phyloP scores from a whole-genome alignment of 2,888 invertebrate species.

The Eurois occulta region DNA sequence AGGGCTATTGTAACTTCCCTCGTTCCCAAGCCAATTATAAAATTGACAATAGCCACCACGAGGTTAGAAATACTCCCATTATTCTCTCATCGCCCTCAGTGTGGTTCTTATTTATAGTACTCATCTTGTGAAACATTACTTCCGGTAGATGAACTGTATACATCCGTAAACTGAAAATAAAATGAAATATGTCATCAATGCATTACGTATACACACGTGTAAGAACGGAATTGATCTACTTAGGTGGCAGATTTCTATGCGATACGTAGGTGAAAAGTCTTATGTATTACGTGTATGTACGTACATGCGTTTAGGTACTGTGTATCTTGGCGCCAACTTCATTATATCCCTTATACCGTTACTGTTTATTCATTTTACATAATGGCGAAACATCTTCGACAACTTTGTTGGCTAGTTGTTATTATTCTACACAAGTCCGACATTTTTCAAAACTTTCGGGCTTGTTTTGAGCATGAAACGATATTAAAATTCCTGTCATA shows the following conservation, averaged over 20 bases:
- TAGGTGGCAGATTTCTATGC: conserved; percentile 18
- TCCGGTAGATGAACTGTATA: not conserved
- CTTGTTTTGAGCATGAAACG: conserved; percentile 37
- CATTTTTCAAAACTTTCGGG: conserved; percentile 28
- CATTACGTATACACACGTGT: conserved; percentile 42
- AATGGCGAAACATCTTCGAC: conserved; percentile 23
- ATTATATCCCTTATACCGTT: conserved; percentile 12
- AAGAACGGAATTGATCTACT: conserved; percentile 32
- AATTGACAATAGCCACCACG: not conserved
- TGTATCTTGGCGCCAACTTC: conserved; percentile 21
- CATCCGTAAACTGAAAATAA: not conserved
- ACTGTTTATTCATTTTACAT: conserved; percentile 31
- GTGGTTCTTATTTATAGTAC: not conserved
- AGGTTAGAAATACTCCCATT: not conserved
- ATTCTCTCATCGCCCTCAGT: not conserved
- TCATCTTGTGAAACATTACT: not conserved
- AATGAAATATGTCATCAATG: conserved; percentile 17
- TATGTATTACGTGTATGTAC: not conserved
- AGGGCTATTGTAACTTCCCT: not conserved
- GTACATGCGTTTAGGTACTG: not conserved
- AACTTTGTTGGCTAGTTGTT: conserved; percentile 35
- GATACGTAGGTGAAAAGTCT: conserved; percentile 4
- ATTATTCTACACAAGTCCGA: conserved; percentile 45
- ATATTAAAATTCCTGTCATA: conserved; percentile 52
- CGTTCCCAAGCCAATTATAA: conserved; percentile 7